Percentiles rank a stretch among this genome's conserved stretches.
phyloP scores from a whole-genome alignment of 2,888 invertebrate genomes.

The Drosophila barbarae region DNA sequence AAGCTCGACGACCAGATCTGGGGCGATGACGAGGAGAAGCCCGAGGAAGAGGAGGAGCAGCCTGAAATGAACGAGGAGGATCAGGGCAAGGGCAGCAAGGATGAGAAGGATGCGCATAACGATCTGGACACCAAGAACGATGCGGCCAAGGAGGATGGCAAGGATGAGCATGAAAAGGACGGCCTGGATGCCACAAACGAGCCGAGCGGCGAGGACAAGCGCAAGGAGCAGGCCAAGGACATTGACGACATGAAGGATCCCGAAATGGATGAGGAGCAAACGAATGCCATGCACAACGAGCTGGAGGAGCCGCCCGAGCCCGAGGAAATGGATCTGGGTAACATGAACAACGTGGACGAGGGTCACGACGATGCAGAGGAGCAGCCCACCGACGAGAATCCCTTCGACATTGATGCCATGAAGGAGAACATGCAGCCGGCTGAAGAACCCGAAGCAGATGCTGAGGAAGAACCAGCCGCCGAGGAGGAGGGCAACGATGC shows the following conservation, averaged over 20 bases:
- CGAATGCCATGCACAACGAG: constrained; percentile 89
- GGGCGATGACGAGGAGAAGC: constrained; percentile 91
- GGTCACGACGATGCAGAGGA: constrained; percentile 82
- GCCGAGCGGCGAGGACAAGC: constrained; percentile 70
- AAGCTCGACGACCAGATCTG: constrained; percentile 90
- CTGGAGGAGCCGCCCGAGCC: constrained; percentile 89
- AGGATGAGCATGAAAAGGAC: constrained; percentile 81
- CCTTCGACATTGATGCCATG: constrained; percentile 91
- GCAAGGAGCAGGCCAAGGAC: constrained; percentile 83
- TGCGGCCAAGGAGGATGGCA: constrained; percentile 80
- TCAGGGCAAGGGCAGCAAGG: constrained; percentile 86
- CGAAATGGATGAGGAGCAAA: constrained; percentile 88
- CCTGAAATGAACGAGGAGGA: constrained; percentile 83
- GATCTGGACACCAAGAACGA: constrained; percentile 81
- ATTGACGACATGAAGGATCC: constrained; percentile 92
- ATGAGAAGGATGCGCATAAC: constrained; percentile 84
- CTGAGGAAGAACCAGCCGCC: constrained; percentile 77
- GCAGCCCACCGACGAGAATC: constrained; percentile 86
- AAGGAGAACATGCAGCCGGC: constrained; percentile 82
- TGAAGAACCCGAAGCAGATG: constrained; percentile 70
- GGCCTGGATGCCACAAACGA: constrained; percentile 78
- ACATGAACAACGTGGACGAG: constrained; percentile 90
- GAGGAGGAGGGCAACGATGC: constrained; percentile 81
- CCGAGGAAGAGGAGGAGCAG: constrained; percentile 82
- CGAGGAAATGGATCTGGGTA: constrained; percentile 92